Evolutionary conservation across 1,140 invertebrate species (phyloP), one percentile per base, ranked within the genome.

Genomic region (Argopecten irradians): DNA sequence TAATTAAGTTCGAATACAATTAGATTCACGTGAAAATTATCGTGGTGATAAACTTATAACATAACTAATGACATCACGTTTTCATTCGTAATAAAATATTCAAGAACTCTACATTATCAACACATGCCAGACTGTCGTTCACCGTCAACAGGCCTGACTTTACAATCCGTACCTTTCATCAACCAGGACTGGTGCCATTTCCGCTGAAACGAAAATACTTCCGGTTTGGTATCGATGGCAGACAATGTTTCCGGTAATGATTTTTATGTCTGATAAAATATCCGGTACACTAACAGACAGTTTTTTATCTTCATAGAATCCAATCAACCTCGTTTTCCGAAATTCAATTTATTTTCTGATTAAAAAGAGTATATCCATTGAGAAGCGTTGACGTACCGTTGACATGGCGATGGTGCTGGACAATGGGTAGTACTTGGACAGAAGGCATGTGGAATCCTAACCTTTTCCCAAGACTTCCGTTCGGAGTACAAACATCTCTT

Each of bases 261-360:
- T 71, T 71, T n/a, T 71, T 11, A 71, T 71, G n/a, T 71, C 55
- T 71, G 55, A 71, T 71, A 71, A 71, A 28, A 28, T 71, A 71
- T 71, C 55, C n/a, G n/a, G 55, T 71, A 71, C 1, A 71, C 43
- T 71, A 28, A 28, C 22, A 71, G 55, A n/a, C 55, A 8, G 55
- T 28, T 71, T 71, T n/a, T 71, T 71, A n/a, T 71, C n/a, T n/a
- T 71, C 0, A 71, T 71, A 71, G 28, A 71, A 28, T 71, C 22
- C 22, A 16, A 71, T 71, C n/a, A 71, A 71, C 22, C 55, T 71
- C 55, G 55, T 71, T 71, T 71, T 28, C 55, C 8, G 11, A 71
- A 71, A 71, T 46, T 46, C 43, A 71, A 71, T 71, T 28, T 71
- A 71, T 71, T 71, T 71, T 71, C 22, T 46, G 43, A 46, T 46